phyloP scores from a whole-genome alignment of 2,888 invertebrate genomes.

The Thecocarcelia acutangulata region DNA sequence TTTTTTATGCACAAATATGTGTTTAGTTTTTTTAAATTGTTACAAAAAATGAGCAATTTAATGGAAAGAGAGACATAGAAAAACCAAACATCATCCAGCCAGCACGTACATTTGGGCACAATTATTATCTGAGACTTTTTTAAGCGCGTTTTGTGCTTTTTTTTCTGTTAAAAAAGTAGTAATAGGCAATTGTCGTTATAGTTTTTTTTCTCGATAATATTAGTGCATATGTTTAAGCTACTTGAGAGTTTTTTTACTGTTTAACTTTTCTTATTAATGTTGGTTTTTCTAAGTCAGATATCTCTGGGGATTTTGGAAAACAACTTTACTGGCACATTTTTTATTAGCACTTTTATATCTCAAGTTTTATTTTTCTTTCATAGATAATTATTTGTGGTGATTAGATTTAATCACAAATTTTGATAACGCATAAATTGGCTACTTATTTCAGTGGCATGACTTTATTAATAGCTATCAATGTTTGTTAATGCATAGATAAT shows the following conservation, averaged over 20 bases:
- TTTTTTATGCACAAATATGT: neutral
- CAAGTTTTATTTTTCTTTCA: neutral
- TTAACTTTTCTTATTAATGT: constrained; percentile 20
- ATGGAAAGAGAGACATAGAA: neutral
- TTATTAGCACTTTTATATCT: neutral
- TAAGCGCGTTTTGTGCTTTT: neutral
- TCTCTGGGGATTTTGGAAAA: constrained; percentile 53
- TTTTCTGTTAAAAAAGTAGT: neutral
- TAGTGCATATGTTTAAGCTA: constrained; percentile 23
- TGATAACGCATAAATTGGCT: constrained; percentile 6
- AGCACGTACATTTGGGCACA: constrained; percentile 37
- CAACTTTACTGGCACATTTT: constrained; percentile 21
- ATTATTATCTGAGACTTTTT: constrained; percentile 17
- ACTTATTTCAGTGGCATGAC: neutral
- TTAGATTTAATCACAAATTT: neutral
- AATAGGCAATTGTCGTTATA: constrained; percentile 41
- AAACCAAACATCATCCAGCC: constrained; percentile 27
- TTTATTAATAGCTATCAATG: too few species aligned
- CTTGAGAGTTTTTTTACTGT: constrained; percentile 20
- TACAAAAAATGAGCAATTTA: constrained; percentile 5
- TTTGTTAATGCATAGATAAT: too few species aligned
- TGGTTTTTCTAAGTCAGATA: constrained; percentile 27
- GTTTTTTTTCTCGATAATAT: neutral
- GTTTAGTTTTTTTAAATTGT: constrained; percentile 8
- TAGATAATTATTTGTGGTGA: constrained; percentile 8